Evolutionary conservation across 2,888 invertebrate species (phyloP), one percentile per base, ranked within the genome.

Genomic region (Orgyia antiqua): DNA sequence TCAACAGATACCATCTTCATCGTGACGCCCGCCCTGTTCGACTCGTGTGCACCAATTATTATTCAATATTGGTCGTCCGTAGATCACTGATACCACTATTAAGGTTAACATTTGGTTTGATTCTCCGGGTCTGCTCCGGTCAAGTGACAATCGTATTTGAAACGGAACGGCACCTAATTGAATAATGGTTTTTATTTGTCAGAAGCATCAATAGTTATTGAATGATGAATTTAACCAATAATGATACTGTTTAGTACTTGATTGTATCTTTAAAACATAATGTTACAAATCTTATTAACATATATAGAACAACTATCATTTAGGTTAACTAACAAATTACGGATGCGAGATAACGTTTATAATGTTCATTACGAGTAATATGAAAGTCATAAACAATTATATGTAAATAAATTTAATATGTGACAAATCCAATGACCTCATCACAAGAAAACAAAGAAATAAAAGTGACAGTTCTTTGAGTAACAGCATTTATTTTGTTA

Each of bases 21-120:
- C 82, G 79, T 77, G 80, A 77, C 70, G 75, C 52, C 53, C 49
- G 46, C 44, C 55, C 50, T 47, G 46, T 32, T 40, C 37, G 48
- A 38, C 64, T 64, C 68, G 68, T 68, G 68, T 74, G 78, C 72
- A 78, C 79, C 83, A 83, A 83, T 84, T 83, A 83, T 80, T 80
- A 82, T 82, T 82, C 82, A 82, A 84, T 55, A 59, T 55, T 47
- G 45, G 45, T 38, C 44, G 38, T 46, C 41, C 38, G 46, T 51
- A 49, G 46, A 50, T 67, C 58, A 46, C 51, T 50, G 60, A 67
- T 68, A 65, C 50, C 46, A 62, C 64, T 64, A 71, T 70, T 67
- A 66, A 63, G 71, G 72, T 74, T 60, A 71, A 68, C 58, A 53
- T 65, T 59, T 64, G 64, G 65, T 68, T 68, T 62, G 67, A 70